Evolutionary conservation across 2,113 vertebrate genomes (phyloP).

Genomic region (Tyrannus savana): DNA sequence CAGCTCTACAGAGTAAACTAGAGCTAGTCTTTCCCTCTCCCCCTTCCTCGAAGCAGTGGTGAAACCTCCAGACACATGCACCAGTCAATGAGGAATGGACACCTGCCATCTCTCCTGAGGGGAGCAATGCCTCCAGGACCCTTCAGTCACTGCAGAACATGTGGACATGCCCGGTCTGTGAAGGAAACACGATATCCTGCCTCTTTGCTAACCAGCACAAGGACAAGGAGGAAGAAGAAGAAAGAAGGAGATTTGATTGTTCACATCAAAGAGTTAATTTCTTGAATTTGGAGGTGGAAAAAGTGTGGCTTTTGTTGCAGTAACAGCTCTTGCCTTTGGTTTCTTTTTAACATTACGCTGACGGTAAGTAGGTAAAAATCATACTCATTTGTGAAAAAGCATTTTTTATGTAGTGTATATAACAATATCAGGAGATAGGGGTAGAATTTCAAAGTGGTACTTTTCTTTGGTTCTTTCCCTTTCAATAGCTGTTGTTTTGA

Average conservation of each 20-base stretch:
- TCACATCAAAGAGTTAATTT: neutral
- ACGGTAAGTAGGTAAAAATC: slow-evolving; percentile 57
- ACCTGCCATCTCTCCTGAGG: rapidly evolving
- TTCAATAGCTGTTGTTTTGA: slow-evolving; percentile 71
- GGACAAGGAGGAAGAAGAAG: neutral
- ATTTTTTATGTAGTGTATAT: slow-evolving; percentile 39
- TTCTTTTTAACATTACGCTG: neutral
- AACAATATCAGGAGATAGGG: slow-evolving; percentile 34
- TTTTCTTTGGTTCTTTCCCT: slow-evolving; percentile 23
- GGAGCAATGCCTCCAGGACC: neutral
- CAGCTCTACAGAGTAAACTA: neutral
- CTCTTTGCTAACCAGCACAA: neutral
- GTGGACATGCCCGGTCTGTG: rapidly evolving
- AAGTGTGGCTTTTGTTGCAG: slow-evolving; percentile 11
- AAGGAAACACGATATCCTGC: rapidly evolving
- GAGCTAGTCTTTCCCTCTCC: neutral
- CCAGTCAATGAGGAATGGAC: rapidly evolving
- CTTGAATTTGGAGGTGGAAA: neutral
- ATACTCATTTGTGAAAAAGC: slow-evolving; percentile 51
- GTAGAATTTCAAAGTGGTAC: slow-evolving; percentile 41
- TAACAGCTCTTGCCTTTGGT: neutral
- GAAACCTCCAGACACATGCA: neutral
- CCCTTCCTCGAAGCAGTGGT: rapidly evolving
- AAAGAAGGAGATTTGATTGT: neutral
- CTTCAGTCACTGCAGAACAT: neutral